Conservation (phyloP, 2,888 invertebrate genomes). For the Nudaria mundana region DNA sequence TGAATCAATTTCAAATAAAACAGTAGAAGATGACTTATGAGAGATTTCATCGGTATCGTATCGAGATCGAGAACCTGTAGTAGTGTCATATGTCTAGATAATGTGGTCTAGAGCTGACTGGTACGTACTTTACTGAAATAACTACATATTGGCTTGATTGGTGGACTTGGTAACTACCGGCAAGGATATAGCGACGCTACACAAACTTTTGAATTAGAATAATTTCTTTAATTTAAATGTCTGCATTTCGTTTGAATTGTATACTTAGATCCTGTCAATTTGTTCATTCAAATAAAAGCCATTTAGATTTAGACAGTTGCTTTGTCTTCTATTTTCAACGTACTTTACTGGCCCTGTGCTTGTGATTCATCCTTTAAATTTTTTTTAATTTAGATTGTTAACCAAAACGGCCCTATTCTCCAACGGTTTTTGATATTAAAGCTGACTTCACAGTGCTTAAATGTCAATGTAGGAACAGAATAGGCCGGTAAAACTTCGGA, state of each 20-base stretch:
- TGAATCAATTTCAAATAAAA: conserved; percentile 15
- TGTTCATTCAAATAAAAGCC: too few species aligned
- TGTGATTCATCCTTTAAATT: too few species aligned
- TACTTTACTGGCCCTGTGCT: too few species aligned
- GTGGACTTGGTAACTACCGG: conserved; percentile 18
- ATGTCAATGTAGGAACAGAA: too few species aligned
- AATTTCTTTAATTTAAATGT: conserved; percentile 24
- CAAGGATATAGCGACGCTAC: conserved; percentile 13
- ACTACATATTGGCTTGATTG: conserved; percentile 37
- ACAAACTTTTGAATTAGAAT: conserved; percentile 18
- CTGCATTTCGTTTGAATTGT: neutral
- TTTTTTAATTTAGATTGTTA: too few species aligned
- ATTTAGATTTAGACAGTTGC: too few species aligned
- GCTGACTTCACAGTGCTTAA: too few species aligned
- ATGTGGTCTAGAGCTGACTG: conserved; percentile 31
- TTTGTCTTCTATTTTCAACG: too few species aligned
- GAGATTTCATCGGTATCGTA: conserved; percentile 19
- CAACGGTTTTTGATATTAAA: too few species aligned
- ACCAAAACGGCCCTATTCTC: too few species aligned
- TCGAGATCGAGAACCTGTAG: conserved; percentile 8
- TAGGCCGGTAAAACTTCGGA: too few species aligned
- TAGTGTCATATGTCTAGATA: conserved; percentile 26
- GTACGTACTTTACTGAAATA: conserved; percentile 50
- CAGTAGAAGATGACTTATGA: conserved; percentile 9
- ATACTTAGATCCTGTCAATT: too few species aligned